Base-by-base conservation (phyloP, 2,797 vertebrate genomes). In the Poeciliopsis paucimaculata region DNA sequence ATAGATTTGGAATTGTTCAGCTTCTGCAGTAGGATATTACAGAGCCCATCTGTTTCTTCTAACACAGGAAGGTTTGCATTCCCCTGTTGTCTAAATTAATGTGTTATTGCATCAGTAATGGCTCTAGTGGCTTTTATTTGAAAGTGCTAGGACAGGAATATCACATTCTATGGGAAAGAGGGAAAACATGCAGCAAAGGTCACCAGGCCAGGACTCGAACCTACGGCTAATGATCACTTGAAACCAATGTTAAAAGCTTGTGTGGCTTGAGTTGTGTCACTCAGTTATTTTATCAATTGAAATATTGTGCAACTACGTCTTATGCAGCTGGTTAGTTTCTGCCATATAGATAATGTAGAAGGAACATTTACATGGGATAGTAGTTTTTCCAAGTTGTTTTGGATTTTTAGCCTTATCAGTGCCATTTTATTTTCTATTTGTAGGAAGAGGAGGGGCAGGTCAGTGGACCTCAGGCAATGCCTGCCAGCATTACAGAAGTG, bases 381-480 rank as follows among this genome's bases (percentile, higher is more conserved):
- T 16, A 36, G 5, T 39, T 10, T 15, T 6, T 23, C n/a, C n/a
- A n/a, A n/a, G n/a, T 34, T 34, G 5, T 26, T 36, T 39, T 1
- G 49, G 5, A 36, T 10, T 46, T 31, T 47, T 18, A 23, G 47
- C 47, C 53, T 53, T 26, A 34, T 13, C 57, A 16, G 2, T 62
- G 57, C 31, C 31, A 62, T 18, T 49, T 31, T 72, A n/a, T 45
- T 28, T 62, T 23, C 2, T 2, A n/a, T 68, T 80, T 87, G 47
- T 82, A 99, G 97, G 88, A 90, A 51, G 97, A 97, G 53, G 97
- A 96, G 57, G 96, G 94, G 88, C 98, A 96, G 89, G n/a, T 94
- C 72, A 31, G 87, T 4, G 96, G 96, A 49, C 86, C 95, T 60
- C 80, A 95, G 57, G 94, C 92, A n/a, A 77, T 93, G 0, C 86